Percentiles rank a stretch among this genome's conserved stretches.
Conservation (phyloP, 2,113 vertebrate genomes). For the Anhinga anhinga region DNA sequence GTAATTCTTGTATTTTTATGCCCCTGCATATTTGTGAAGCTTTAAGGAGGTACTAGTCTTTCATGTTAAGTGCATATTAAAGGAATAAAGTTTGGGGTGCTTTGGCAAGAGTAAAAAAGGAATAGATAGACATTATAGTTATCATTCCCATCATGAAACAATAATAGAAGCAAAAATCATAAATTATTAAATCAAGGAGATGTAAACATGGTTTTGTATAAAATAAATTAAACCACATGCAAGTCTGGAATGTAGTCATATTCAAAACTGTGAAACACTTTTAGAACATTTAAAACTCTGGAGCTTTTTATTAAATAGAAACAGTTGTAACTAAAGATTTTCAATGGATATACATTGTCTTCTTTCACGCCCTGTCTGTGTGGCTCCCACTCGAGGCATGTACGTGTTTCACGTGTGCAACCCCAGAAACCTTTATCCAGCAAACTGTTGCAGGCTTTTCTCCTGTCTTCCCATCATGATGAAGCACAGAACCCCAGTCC, state of each 20-base stretch:
- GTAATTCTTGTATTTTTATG: conserved; percentile 54
- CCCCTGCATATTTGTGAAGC: conserved; percentile 36
- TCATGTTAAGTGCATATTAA: conserved; percentile 43
- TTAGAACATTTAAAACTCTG: not conserved
- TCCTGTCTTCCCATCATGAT: not conserved
- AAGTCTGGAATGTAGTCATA: conserved; percentile 10
- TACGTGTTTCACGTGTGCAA: not conserved
- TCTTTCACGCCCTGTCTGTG: not conserved
- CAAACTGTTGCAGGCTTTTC: not conserved
- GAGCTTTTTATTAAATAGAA: not conserved
- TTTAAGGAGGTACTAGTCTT: conserved; percentile 31
- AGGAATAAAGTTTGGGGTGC: conserved; percentile 30
- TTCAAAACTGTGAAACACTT: not conserved
- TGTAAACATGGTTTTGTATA: not conserved
- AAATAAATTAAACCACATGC: conserved; percentile 44
- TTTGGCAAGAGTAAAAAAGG: conserved; percentile 46
- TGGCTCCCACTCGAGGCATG: not conserved
- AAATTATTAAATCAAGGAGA: conserved; percentile 2
- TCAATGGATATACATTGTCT: not conserved
- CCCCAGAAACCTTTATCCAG: not conserved
- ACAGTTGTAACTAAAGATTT: not conserved
- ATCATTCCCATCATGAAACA: conserved; percentile 50
- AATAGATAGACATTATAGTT: conserved; percentile 9
- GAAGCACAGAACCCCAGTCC: not conserved
- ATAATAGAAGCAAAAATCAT: conserved; percentile 28